phyloP scores from a whole-genome alignment of 2,888 invertebrate species.

The Anoncus sp. region DNA sequence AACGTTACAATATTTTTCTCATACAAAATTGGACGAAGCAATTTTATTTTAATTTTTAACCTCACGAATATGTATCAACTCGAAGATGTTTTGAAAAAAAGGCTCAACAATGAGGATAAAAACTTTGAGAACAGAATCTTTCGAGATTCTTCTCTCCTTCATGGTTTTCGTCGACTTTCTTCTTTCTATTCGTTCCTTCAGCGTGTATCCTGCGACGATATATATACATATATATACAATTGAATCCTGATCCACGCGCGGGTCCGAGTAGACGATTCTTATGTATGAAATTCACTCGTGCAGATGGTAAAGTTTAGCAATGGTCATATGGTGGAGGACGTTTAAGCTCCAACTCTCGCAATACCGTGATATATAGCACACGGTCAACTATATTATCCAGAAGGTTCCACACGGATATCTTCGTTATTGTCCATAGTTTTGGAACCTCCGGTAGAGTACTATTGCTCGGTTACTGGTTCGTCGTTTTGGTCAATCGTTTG shows the following conservation, averaged over 20 bases:
- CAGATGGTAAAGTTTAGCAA: slow-evolving; percentile 60
- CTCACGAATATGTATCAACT: neutral
- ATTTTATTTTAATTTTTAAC: neutral
- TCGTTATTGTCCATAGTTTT: slow-evolving; percentile 74
- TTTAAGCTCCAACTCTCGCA: slow-evolving; percentile 36
- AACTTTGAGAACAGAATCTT: neutral
- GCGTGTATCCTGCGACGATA: slow-evolving; percentile 16
- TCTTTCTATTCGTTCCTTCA: neutral
- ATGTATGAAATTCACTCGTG: slow-evolving; percentile 79
- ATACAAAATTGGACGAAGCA: neutral
- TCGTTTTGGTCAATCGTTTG: slow-evolving; percentile 27
- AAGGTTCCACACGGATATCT: slow-evolving; percentile 69
- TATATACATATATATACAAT: too few species aligned
- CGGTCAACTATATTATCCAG: slow-evolving; percentile 63
- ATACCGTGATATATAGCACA: slow-evolving; percentile 30
- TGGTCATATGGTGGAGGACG: slow-evolving; percentile 34
- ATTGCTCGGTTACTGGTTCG: slow-evolving; percentile 36
- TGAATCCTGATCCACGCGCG: slow-evolving; percentile 76
- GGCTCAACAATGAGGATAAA: neutral
- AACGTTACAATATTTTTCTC: too few species aligned
- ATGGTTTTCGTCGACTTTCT: neutral
- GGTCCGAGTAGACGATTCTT: slow-evolving; percentile 73
- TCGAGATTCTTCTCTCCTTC: neutral
- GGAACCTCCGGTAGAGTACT: slow-evolving; percentile 31
- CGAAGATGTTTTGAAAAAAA: neutral